phyloP scores from a whole-genome alignment of 2,113 vertebrate genomes.

The Cheirogaleus medius region DNA sequence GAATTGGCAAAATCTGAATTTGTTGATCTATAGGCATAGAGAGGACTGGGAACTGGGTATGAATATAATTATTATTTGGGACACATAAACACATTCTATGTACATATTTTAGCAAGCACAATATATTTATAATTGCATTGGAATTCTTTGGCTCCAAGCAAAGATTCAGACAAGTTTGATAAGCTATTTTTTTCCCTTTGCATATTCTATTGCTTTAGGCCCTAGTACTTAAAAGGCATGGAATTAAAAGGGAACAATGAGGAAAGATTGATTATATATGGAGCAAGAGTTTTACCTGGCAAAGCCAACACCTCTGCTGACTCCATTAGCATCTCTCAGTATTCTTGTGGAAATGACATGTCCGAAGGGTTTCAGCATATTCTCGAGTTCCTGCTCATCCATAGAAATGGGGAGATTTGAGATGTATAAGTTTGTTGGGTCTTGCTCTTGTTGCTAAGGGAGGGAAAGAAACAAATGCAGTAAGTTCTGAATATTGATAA shows the following conservation, averaged over 20 bases:
- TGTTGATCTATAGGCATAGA: constrained; percentile 8
- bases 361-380: constrained; percentile 97
- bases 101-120: constrained; percentile 45
- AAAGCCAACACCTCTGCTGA: constrained; percentile 97
- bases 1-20: not conserved
- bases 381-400: constrained; percentile 98
- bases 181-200: not conserved
- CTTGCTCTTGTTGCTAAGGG: constrained; percentile 98
- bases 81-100: not conserved
- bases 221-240: not conserved
- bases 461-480: constrained; percentile 70
- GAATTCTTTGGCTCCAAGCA: constrained; percentile 30
- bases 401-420: constrained; percentile 97
- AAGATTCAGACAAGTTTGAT: constrained; percentile 30
- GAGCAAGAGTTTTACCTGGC: constrained; percentile 90
- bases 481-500: constrained; percentile 28
- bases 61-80: not conserved
- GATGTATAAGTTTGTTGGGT: constrained; percentile 98
- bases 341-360: constrained; percentile 98
- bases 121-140: not conserved
- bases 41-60: not conserved
- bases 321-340: constrained; percentile 96
- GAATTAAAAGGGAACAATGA: not conserved
- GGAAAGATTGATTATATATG: not conserved
- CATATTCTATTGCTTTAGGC: not conserved